Evolutionary conservation across 1,140 invertebrate species (phyloP).

Genomic region (Rhagoletis zephyria): DNA sequence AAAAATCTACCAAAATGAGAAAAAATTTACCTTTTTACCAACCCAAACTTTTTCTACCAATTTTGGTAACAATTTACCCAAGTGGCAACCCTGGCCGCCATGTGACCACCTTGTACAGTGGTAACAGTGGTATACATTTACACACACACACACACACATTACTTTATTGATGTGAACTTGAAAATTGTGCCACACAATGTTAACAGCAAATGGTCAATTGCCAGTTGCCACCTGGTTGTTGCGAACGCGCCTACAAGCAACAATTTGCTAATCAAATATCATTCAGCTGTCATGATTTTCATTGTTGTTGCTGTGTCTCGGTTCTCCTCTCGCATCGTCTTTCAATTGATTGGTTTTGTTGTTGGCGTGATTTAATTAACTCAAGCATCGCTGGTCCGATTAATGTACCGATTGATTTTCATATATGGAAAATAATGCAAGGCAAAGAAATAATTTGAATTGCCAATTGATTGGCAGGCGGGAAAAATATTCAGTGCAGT

Average conservation of each 20-base stretch:
- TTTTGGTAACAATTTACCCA: too few species aligned
- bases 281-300: not conserved
- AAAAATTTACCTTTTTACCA: too few species aligned
- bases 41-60: too few species aligned
- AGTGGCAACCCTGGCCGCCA: too few species aligned
- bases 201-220: conserved; percentile 6
- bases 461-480: not conserved
- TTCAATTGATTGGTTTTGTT: not conserved
- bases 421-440: conserved; percentile 32
- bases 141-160: not conserved
- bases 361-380: not conserved
- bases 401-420: not conserved
- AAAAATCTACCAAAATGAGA: too few species aligned
- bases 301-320: not conserved
- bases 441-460: not conserved
- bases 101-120: too few species aligned
- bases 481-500: conserved; percentile 3
- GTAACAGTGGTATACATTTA: not conserved
- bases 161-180: conserved; percentile 14
- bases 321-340: not conserved
- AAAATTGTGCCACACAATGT: conserved; percentile 37
- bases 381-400: not conserved
- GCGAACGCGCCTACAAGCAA: conserved; percentile 30
- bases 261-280: conserved; percentile 12
- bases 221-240: conserved; percentile 19